Base-by-base conservation (phyloP, 23 tunicate genomes). In the Halocynthia roretzi region DNA sequence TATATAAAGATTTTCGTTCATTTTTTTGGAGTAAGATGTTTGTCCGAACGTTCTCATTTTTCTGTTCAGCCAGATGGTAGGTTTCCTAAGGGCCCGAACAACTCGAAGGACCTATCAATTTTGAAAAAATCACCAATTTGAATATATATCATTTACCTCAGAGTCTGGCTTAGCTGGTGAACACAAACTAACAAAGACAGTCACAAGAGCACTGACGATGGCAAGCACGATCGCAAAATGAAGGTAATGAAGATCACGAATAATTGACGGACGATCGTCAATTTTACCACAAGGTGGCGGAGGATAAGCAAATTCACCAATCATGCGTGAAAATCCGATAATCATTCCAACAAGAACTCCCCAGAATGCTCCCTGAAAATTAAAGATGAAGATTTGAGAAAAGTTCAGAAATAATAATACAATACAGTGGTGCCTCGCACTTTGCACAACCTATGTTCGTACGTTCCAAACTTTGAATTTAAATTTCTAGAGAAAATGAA, bases 291-390 rank as follows among this genome's bases (percentile, higher is more conserved):
- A 87, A 19, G 86, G 69, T 48, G 87, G 94, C 53, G 87, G 82
- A 8, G 94, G 81, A 51, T 75, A 50, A 15, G 63, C 52, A 54
- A 87, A 87, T 54, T 87, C 94, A 49, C 72, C 19, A 50, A 83
- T 74, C 54, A 87, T 53, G n/a, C 73, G 40, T 22, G 83, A 50
- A 22, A 77, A 6, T 15, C 94, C 94, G 7, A 76, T 75, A 8
- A 78, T 8, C 18, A 86, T 77, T 19, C 94, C 94, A 21, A 77
- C 53, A 53, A 87, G 65, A 40, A 87, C 21, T 11, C 94, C 94
- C 83, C 83, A 87, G 66, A 87, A 87, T 15, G 94, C 94, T 23
- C 94, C 87, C 94, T 87, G 67, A 7, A 75, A n/a, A 57, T 48
- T 1, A 1, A 11, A 72, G 51, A 51, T 2, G n/a, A 15, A 48